Evolutionary conservation across 1,140 invertebrate genomes (phyloP).

Genomic region (Drepana arcuata): DNA sequence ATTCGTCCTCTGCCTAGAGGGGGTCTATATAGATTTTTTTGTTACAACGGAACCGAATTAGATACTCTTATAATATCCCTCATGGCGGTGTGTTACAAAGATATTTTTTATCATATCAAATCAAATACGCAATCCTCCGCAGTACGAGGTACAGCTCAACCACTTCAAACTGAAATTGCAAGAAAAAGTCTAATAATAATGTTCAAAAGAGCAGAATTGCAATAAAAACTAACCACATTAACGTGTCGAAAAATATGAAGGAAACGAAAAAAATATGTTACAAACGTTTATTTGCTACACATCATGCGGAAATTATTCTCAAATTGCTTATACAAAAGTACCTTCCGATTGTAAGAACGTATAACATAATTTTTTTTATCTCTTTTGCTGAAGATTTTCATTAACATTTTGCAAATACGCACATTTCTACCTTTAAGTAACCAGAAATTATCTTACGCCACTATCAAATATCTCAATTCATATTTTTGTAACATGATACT

Average conservation of each 20-base stretch:
- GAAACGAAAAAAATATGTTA: constrained; percentile 42
- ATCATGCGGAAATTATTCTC: constrained; percentile 66
- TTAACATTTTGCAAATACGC: constrained; percentile 5
- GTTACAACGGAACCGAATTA: too few species aligned
- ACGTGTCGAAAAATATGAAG: constrained; percentile 29
- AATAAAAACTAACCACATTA: constrained; percentile 35
- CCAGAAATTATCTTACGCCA: constrained; percentile 6
- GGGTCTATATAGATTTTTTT: too few species aligned
- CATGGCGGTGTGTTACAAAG: constrained; percentile 9
- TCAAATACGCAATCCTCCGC: constrained; percentile 15
- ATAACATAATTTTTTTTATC: too few species aligned
- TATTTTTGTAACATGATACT: constrained; percentile 43
- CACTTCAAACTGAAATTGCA: constrained; percentile 10
- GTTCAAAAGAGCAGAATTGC: constrained; percentile 11
- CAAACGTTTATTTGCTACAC: constrained; percentile 42
- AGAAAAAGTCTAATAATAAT: constrained; percentile 12
- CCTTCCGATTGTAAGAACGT: constrained; percentile 55
- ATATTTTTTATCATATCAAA: constrained; percentile 9
- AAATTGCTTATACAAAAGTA: constrained; percentile 53
- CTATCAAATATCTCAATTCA: constrained; percentile 49
- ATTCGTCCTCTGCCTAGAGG: too few species aligned
- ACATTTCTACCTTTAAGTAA: constrained; percentile 6
- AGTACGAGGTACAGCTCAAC: constrained; percentile 19
- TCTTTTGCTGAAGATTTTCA: too few species aligned
- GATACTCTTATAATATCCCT: too few species aligned